Percentiles rank a stretch among this genome's conserved stretches.
phyloP scores from a whole-genome alignment of 2,113 vertebrate genomes.

The Indri indri region DNA sequence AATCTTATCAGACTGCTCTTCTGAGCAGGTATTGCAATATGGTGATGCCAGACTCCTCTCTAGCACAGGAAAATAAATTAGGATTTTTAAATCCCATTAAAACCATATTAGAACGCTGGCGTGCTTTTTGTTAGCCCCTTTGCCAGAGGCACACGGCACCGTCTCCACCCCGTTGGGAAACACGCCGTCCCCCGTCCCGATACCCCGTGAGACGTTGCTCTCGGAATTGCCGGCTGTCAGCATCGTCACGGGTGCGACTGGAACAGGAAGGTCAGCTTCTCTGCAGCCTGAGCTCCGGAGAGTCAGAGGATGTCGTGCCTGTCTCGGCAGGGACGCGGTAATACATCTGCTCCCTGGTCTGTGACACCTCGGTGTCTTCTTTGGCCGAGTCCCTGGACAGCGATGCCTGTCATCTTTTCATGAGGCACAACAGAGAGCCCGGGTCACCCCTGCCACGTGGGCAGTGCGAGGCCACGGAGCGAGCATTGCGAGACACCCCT shows the following conservation, averaged over 20 bases:
- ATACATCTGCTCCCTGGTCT: conserved; percentile 76
- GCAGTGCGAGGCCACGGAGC: background rate
- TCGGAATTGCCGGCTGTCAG: conserved; percentile 51
- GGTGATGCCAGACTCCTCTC: conserved; percentile 27
- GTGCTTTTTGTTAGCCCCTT: background rate
- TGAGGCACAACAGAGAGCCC: conserved; percentile 57
- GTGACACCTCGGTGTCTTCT: conserved; percentile 74
- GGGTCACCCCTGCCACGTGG: conserved; percentile 46
- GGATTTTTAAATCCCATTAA: conserved; percentile 37
- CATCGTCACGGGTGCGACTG: background rate
- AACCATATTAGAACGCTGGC: background rate
- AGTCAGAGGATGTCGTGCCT: conserved; percentile 74
- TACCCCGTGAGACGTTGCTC: accelerated
- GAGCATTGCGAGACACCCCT: background rate
- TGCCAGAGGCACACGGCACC: background rate
- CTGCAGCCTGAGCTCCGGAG: conserved; percentile 54
- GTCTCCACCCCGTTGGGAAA: accelerated
- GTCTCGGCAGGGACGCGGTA: conserved; percentile 60
- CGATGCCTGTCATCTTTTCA: conserved; percentile 72
- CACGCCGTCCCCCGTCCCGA: background rate
- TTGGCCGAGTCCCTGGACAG: conserved; percentile 73
- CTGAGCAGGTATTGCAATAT: background rate
- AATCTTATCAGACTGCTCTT: conserved; percentile 70
- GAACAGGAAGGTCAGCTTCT: conserved; percentile 29
- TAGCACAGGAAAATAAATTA: background rate